Base-by-base conservation (phyloP, 2,797 vertebrate genomes). In the Epinephelus coioides region DNA sequence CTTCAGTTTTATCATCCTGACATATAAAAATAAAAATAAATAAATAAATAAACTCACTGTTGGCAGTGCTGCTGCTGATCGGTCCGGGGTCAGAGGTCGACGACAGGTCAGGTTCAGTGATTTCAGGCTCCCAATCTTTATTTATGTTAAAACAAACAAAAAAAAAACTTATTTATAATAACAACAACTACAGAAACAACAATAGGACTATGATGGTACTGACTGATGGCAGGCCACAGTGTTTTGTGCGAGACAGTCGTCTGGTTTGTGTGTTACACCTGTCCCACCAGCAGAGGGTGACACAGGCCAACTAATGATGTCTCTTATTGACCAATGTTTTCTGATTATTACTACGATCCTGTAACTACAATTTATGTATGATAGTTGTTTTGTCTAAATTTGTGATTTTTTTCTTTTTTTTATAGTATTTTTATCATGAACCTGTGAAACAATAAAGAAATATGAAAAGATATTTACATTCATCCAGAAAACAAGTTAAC, bases 261-360 rank as follows among this genome's bases (percentile, higher is more conserved):
- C 6, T 46, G 21, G 1, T 56, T 3, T 15, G 12, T 27, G 79
- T 63, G 11, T 43, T 87, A 14, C 51, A 25, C 2, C 14, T 21
- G 3, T 63, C 18, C 0, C 43, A 13, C 82, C 91, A 90, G 44
- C 15, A 86, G 88, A 72, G 81, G 86, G 86, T 84, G 72, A 66
- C 0, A 10, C 44, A 55, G 1, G 3, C 46, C 69, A 78, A 64
- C 50, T 57, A 47, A 49, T 5, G 8, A 5, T 0, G 21, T 14
- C 38, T 40, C 38, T 40, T 8, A 40, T 40, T 40, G 38, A 40
- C 10, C 11, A 40, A 40, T 40, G 9, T 40, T 9, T 40, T 9
- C 27, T 30, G 27, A 30, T 30, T 30, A 5, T 30, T 6, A 30
- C 27, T 30, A 30, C 5, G 5, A 30, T 30, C 27, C 27, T 6